phyloP scores from a whole-genome alignment of 2,797 vertebrate genomes.

The Tamandua tetradactyla region DNA sequence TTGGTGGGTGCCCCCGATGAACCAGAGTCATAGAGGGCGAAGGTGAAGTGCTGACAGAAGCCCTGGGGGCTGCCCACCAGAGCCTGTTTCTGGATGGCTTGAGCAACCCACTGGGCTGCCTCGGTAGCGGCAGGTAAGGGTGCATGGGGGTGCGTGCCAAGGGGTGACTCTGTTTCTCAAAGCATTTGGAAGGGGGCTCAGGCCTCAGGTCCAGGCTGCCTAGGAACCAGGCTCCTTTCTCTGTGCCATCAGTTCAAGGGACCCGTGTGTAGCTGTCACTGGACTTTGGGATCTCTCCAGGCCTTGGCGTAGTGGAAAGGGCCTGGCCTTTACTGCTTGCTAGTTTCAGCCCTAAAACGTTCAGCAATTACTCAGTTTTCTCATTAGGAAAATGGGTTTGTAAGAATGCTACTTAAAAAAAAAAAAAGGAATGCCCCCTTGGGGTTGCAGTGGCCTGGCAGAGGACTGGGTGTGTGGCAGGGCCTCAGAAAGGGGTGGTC shows the following conservation, averaged over 20 bases:
- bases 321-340: neutral
- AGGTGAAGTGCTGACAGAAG: fast-evolving
- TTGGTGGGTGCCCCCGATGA: neutral
- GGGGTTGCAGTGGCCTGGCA: too few relatives aligned
- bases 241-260: neutral
- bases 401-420: neutral
- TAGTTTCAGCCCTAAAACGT: neutral
- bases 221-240: neutral
- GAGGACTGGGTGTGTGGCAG: neutral
- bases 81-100: neutral
- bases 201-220: neutral
- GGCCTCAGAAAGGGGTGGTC: neutral
- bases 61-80: neutral
- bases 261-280: too few relatives aligned
- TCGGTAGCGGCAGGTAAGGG: neutral
- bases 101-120: neutral
- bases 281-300: fast-evolving
- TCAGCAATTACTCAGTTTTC: neutral
- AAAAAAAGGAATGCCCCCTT: fast-evolving
- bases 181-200: neutral
- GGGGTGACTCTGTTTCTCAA: neutral
- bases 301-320: neutral
- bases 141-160: neutral
- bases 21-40: too few relatives aligned
- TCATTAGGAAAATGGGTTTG: neutral